phyloP scores from a whole-genome alignment of 30 jellyfish, hydroid and myxozoan genomes.

The Rhopilema esculentum region DNA sequence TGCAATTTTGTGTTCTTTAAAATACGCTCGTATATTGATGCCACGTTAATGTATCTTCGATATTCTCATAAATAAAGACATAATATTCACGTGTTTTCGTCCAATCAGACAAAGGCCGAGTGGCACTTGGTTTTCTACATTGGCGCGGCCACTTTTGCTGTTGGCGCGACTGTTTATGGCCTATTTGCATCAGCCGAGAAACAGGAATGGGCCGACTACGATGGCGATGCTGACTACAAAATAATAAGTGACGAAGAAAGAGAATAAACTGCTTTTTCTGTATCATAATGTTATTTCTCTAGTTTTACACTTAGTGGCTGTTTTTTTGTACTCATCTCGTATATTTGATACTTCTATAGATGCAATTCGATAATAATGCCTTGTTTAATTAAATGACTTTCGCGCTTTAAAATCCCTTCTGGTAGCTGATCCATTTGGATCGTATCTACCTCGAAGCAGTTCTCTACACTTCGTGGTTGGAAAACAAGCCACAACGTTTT shows the following conservation, averaged over 20 bases:
- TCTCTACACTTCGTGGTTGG: too few species aligned
- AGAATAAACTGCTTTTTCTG: not conserved
- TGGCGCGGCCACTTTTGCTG: conserved; percentile 75
- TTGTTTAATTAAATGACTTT: too few species aligned
- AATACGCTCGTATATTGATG: too few species aligned
- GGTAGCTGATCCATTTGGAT: too few species aligned
- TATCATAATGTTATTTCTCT: not conserved
- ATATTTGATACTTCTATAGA: too few species aligned
- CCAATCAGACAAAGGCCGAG: conserved; percentile 72
- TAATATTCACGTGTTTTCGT: not conserved
- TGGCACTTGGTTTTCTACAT: conserved; percentile 89
- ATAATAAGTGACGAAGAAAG: not conserved
- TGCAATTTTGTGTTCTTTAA: too few species aligned
- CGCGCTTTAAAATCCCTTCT: too few species aligned
- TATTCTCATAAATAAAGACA: not conserved
- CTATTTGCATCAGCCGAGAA: conserved; percentile 94
- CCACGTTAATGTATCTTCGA: not conserved
- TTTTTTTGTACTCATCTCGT: too few species aligned
- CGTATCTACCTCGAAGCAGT: too few species aligned
- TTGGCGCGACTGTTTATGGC: conserved; percentile 86
- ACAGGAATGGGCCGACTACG: conserved; percentile 96
- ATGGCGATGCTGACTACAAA: not conserved
- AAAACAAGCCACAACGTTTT: too few species aligned
- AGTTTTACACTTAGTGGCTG: too few species aligned
- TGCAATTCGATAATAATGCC: too few species aligned